Evolutionary conservation across 2,113 vertebrate genomes (phyloP), one percentile per base, ranked within the genome.

Genomic region (Camelus bactrianus): DNA sequence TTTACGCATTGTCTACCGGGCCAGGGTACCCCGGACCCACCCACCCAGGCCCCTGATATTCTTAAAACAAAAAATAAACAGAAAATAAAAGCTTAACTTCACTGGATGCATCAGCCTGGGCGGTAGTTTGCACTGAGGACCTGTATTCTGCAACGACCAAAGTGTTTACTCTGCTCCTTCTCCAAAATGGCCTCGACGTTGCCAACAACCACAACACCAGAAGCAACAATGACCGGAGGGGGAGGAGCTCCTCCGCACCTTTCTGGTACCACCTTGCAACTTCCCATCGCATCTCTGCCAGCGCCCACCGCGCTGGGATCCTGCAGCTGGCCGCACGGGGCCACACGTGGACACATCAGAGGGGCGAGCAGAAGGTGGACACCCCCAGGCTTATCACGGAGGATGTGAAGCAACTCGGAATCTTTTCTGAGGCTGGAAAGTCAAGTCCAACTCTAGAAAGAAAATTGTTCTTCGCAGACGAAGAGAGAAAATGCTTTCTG

Each of bases 361-460:
- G 50, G 26, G 46, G 0, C 0, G 1, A 16, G 52, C 2, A 38
- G 8, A 2, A 7, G 2, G 0, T 0, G 24, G 24, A 32, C 2
- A 9, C 5, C 28, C 32, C 35, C 20, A 2, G 0, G 4, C 12
- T 20, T 11, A 15, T 16, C 62, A 0, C 5, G 2, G 65, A n/a
- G 22, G 28, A 1, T 1, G 0, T 1, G 22, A 12, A 24, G 42
- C 0, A 1, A 4, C 24, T 24, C 30, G 0, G 30, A 5, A 9
- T 28, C 8, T 2, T 42, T 17, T 46, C 54, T 24, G 62, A 79
- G 42, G 3, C 48, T 8, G 38, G 26, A 56, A 24, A 64, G 52
- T 24, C 79, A 42, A 58, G 46, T 62, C 22, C 12, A 6, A 28
- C 22, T 1, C 1, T 22, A 4, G 58, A 17, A 10, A 50, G 24